Base-by-base conservation (phyloP, 2,113 vertebrate species). In the Elanus axillaris region DNA sequence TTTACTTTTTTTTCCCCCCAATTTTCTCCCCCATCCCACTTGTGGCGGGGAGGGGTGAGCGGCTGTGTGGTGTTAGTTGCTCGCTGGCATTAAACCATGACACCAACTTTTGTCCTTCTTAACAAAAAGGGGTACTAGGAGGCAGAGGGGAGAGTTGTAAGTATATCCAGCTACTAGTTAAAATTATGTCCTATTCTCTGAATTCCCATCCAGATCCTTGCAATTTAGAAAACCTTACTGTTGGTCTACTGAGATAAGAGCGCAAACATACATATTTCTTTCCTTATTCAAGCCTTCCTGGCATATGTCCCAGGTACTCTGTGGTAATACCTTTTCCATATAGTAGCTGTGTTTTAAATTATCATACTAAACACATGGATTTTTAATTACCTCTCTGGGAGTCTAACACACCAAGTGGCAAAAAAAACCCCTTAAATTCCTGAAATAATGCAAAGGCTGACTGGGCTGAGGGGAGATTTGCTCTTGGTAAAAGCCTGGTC, bases 341-440 rank as follows among this genome's bases (percentile, higher is more conserved):
- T 9, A 93, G 47, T 88, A 74, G 18, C 55, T 77, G n/a, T 88
- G n/a, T 47, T 96, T 93, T 80, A 86, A 66, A 90, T 74, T n/a
- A 48, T 36, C 31, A 48, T 83, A 22, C 55, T 82, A 90, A 91
- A 7, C 23, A 88, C 9, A 15, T 12, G 73, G 26, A 69, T 84
- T 90, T 87, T 93, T 76, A 92, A 76, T 92, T 66, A 79, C 11
- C 7, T 72, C 7, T 67, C 59, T 68, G 40, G 26, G 15, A 88
- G 22, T 69, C 50, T n/a, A 88, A 31, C 10, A 50, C 26, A 64
- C 43, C 0, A 0, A 6, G 20, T 45, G 16, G 7, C 48, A 79
- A 45, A 78, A 48, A 80, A 32, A 60, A 31, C 13, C n/a, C n/a
- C n/a, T 50, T 38, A 25, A 74, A 56, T 64, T 82, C 31, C 36